Evolutionary conservation across 2,888 invertebrate species (phyloP), one percentile per base, ranked within the genome.

Genomic region (Myathropa florea): DNA sequence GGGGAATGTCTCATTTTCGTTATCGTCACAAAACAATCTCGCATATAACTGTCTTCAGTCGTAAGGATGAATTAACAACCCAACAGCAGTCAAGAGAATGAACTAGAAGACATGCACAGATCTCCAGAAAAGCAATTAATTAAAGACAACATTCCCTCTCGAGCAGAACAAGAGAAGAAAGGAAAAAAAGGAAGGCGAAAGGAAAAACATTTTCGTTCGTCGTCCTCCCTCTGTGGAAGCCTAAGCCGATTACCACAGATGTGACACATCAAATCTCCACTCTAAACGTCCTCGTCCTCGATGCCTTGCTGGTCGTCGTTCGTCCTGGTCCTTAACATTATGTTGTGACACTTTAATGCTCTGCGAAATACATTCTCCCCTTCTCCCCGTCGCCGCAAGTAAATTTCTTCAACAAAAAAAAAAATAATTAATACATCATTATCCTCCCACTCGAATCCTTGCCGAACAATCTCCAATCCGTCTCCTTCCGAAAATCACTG

Each of bases 311-410:
- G 23, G 4, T n/a, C 10, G 10, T 55, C 28, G 24, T 57, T 12
- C 57, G 4, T 28, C 30, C 55, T 23, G 18, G 33, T 26, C 57
- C 39, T 39, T 14, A 64, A 18, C 33, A 60, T 68, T 46, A 77
- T 83, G 67, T 59, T 68, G 39, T 79, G 79, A 83, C 83, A 83
- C 61, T 65, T 75, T 83, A 83, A 83, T 75, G 26, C 70, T 70
- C 30, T 65, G 1, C 7, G 21, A 64, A 30, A 75, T 36, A 59
- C 28, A 63, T 55, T 61, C 39, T 36, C 53, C 30, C 39, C 28
- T 24, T n/a, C n/a, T n/a, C n/a, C n/a, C n/a, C n/a, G n/a, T n/a
- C 21, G 12, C 33, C 21, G n/a, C n/a, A 55, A 77, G 18, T 24
- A 26, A 36, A 26, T 24, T 68, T 61, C 30, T 18, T 21, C 1